Evolutionary conservation across 2,797 vertebrate genomes (phyloP).

Genomic region (Chaetodon trifasciatus): DNA sequence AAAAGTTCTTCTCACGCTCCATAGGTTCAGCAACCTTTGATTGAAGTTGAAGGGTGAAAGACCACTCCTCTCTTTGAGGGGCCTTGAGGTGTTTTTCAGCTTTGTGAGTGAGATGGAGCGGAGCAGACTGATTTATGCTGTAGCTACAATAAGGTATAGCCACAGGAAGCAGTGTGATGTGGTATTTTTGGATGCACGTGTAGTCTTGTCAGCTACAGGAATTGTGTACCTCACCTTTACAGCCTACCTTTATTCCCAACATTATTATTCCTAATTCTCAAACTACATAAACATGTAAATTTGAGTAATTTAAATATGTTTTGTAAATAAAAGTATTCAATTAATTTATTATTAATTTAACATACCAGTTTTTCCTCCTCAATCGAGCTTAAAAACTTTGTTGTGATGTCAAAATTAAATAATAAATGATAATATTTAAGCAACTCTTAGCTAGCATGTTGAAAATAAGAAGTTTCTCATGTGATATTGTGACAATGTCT

Average conservation of each 20-base stretch:
- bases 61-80: constrained; percentile 55
- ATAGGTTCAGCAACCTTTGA: constrained; percentile 62
- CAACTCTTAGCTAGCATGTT: background rate
- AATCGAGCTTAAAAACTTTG: no score
- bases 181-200: constrained; percentile 22
- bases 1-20: constrained; percentile 61
- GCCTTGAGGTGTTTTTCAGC: constrained; percentile 59
- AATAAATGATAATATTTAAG: no score
- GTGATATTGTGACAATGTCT: background rate
- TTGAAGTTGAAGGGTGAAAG: constrained; percentile 76
- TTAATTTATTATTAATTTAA: no score
- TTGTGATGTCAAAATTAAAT: no score
- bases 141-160: constrained; percentile 62
- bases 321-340: no score
- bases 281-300: background rate
- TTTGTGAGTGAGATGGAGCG: constrained; percentile 51
- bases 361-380: no score
- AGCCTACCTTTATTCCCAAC: background rate
- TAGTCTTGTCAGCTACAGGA: constrained; percentile 27
- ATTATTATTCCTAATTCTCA: background rate
- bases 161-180: constrained; percentile 36
- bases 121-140: constrained; percentile 52
- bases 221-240: constrained; percentile 2
- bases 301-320: no score
- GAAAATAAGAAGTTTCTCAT: background rate